These are phyloP conservation scores for Blomia tropicalis DNA, from an alignment of 2,888 invertebrate genomes.

Conservation along the genomic window DNA sequence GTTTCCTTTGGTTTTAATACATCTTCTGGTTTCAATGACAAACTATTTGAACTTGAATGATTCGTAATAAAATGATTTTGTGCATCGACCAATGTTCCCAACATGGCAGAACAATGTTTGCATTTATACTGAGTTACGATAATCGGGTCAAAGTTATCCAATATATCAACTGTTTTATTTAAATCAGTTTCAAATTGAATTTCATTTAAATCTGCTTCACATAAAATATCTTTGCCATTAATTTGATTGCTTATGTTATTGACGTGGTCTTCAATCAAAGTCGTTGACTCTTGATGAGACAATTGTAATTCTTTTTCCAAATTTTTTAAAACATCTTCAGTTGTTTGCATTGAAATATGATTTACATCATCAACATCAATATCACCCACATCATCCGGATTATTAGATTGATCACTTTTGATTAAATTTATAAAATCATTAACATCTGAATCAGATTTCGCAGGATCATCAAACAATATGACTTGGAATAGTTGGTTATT, in stretches of 20 bases:
- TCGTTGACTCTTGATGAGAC: neutral
- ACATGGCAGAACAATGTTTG: conserved; percentile 15
- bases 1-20: neutral
- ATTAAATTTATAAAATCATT: neutral
- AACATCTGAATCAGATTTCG: neutral
- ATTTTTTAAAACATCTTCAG: neutral
- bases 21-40: neutral
- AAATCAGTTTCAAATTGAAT: neutral
- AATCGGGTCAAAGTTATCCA: neutral
- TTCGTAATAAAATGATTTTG: conserved; percentile 13
- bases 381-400: too few relatives aligned
- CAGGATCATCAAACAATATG: neutral
- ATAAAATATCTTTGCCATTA: neutral
- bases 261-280: neutral
- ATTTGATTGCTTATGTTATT: conserved; percentile 1
- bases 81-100: conserved; percentile 17
- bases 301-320: neutral
- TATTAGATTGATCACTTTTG: too few relatives aligned
- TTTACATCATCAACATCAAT: neutral
- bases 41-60: neutral
- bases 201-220: neutral
- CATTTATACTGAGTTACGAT: conserved; percentile 22
- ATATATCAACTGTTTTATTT: neutral
- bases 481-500: neutral
- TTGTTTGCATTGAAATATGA: neutral